Base-by-base conservation (phyloP, 1,140 invertebrate species). In the Pachyrhynchus sulphureomaculatus region DNA sequence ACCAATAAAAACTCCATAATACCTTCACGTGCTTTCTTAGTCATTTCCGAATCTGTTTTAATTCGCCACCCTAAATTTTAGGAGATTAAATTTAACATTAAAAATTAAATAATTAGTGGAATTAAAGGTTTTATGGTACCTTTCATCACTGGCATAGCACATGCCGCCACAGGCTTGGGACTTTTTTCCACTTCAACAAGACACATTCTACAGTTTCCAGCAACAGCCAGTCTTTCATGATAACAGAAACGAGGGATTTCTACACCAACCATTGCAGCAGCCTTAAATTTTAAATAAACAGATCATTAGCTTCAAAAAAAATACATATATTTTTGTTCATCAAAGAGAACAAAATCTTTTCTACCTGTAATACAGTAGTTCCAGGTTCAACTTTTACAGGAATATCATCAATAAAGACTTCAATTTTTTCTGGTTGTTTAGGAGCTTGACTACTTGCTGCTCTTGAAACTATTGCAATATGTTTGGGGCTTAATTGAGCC, bases 141-240 rank as follows among this genome's bases (percentile, higher is more conserved):
- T 79, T 99, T 99, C 95, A 99, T 98, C 0, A 99, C 97, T 12
- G 98, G 98, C 96, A 99, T 99, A 1, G 98, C 97, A 81, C 97
- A 99, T 5, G 96, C 96, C 41, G 98, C 98, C n/a, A 99, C 92
- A 4, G 97, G 98, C 84, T 98, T 84, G 8, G 86, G 84, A 36
- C 82, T 85, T 76, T 97, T 99, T 80, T 99, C 98, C 32, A 99
- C 95, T 83, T 99, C 98, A 1, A 99, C 98, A 4, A 99, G 80
- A 83, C 98, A 99, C 98, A 99, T 99, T 64, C 98, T 85, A 74
- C 94, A 96, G 78, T 99, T 99, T 17, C 98, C 98, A 70, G 98
- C 98, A 51, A 99, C 90, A 33, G 96, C 95, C 26, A 99, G 83
- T 47, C 98, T 83, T 77, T 99, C 98, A 83, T 99, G 98, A 77